phyloP scores from a whole-genome alignment of 2,113 vertebrate genomes.

The Tupaia tana region DNA sequence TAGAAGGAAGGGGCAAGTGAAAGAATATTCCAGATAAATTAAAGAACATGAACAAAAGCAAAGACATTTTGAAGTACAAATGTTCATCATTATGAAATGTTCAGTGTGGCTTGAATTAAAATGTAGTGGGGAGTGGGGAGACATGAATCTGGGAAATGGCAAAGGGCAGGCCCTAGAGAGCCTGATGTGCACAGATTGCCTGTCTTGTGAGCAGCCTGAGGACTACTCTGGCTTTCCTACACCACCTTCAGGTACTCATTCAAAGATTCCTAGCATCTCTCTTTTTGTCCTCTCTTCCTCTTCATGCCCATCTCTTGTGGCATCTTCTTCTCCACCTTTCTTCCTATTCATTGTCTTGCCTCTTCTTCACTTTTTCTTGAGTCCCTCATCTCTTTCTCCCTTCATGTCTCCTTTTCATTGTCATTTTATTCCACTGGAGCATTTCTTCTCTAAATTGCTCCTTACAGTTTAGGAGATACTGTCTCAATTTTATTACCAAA shows the following conservation, averaged over 20 bases:
- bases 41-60: background rate
- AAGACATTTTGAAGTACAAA: background rate
- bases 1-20: background rate
- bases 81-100: background rate
- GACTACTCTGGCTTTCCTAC: background rate
- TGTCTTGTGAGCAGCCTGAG: rapidly evolving
- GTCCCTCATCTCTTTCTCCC: background rate
- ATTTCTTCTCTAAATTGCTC: background rate
- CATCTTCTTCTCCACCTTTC: background rate
- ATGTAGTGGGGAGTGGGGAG: background rate
- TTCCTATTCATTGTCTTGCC: background rate
- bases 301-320: background rate
- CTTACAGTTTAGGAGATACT: background rate
- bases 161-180: background rate
- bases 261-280: too few relatives aligned
- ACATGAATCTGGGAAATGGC: background rate
- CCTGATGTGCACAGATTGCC: background rate
- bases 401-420: background rate
- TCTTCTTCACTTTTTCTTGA: background rate
- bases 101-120: background rate
- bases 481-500: background rate
- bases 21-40: background rate
- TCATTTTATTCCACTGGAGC: background rate
- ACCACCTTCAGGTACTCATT: too few relatives aligned
- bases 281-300: background rate